A percentile compares a stretch with the other conserved stretches of the same genome.
Conservation (phyloP, 1,140 invertebrate genomes). For the Hermetia illucens region DNA sequence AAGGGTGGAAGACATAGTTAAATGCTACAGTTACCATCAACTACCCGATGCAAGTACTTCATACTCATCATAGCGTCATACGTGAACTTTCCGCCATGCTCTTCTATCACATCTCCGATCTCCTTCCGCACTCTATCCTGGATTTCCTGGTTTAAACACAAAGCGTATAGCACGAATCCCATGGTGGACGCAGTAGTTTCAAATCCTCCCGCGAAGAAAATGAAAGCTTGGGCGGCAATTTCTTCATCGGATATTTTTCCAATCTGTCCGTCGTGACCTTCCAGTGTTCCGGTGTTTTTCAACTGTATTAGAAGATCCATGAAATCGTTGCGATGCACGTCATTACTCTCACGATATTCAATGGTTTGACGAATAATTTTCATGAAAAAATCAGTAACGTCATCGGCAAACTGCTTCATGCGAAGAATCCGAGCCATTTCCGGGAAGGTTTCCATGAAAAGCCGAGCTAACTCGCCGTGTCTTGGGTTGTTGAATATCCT, state of each 20-base stretch:
- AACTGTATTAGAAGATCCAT: too few species aligned
- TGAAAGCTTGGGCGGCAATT: slow-evolving; percentile 5
- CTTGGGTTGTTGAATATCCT: too few species aligned
- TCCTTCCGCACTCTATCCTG: too few species aligned
- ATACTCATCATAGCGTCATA: too few species aligned
- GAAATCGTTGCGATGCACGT: slow-evolving; percentile 31
- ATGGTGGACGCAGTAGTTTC: slow-evolving; percentile 41
- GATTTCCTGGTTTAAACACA: slow-evolving; percentile 38
- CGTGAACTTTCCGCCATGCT: too few species aligned
- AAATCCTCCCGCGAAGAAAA: slow-evolving; percentile 18
- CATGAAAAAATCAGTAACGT: slow-evolving; percentile 27
- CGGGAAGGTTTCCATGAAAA: too few species aligned
- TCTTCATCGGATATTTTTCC: too few species aligned
- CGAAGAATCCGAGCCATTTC: background rate
- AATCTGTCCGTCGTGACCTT: background rate
- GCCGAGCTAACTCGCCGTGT: too few species aligned
- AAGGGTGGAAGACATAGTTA: slow-evolving; percentile 5
- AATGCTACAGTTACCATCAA: slow-evolving; percentile 25
- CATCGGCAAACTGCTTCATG: background rate
- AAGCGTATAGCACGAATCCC: slow-evolving; percentile 32
- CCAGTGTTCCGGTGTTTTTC: slow-evolving; percentile 31
- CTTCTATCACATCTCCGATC: too few species aligned
- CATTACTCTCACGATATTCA: slow-evolving; percentile 29
- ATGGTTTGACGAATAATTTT: slow-evolving; percentile 33
- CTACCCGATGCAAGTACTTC: slow-evolving; percentile 25